Evolutionary conservation across 1,140 invertebrate species (phyloP), one percentile per base, ranked within the genome.

Genomic region (Coelopa frigida): DNA sequence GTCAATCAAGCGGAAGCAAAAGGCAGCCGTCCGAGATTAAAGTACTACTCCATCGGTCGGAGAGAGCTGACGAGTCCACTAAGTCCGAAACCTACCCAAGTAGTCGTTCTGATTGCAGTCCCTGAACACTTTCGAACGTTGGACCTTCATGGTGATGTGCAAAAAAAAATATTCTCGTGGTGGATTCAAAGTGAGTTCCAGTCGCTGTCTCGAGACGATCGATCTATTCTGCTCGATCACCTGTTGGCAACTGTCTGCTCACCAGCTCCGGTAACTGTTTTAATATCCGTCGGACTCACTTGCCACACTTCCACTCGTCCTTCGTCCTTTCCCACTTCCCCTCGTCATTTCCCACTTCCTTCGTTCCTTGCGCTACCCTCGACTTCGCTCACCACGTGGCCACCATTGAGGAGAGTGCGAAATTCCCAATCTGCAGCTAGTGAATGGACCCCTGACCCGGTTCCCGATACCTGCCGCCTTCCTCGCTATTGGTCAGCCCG

Each of bases 221-320:
- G 55, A 43, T 57, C 56, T 37, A 55, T 7, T 50, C 51, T 46
- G 43, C 46, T 54, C 57, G 54, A 59, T 64, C 61, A 64, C 61
- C 61, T 64, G 61, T 64, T 41, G 53, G 50, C 49, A 48, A 64
- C 61, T 64, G 61, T 59, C 22, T 39, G 41, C 47, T 47, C 43
- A 35, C 32, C 54, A 55, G 45, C 62, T 56, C 60, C 32, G 17
- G 8, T 23, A 27, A 14, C 32, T 35, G 32, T 44, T 44, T 44
- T 33, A 44, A 35, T 63, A 58, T 61, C 31, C 43, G 35, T 40
- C 46, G 44, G 37, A 10, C 18, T 38, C 14, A 11, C 36, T 38
- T 38, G 2, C 20, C 27, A 3, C n/a, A 36, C 4, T 10, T 26
- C 6, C 6, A 27, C 17, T 15, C n/a, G n/a, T 8, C 17, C 29